Percentiles rank a stretch among this genome's conserved stretches.
Conservation (phyloP, 92 coral and sea anemone genomes). For the Pocillopora grandis region DNA sequence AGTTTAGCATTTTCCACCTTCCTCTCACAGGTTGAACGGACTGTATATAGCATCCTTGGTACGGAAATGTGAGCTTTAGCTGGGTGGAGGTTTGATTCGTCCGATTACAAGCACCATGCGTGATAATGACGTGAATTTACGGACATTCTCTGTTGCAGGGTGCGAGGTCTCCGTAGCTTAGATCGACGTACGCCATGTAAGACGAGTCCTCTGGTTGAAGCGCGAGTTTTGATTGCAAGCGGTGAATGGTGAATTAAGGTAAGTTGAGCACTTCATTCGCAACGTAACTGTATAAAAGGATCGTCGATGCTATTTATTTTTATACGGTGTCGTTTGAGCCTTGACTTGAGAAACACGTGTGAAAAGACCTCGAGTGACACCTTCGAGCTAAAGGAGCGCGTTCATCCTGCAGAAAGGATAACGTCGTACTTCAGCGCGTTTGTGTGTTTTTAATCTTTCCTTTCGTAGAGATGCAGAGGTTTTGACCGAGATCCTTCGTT, state of each 20-base stretch:
- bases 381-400: conserved; percentile 17
- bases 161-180: conserved; percentile 24
- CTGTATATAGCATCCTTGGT: conserved; percentile 80
- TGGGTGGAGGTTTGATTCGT: conserved; percentile 57
- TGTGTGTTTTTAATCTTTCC: conserved; percentile 10
- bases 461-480: conserved; percentile 8
- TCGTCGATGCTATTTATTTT: conserved; percentile 81
- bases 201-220: conserved; percentile 89
- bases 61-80: conserved; percentile 68
- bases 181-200: conserved; percentile 68
- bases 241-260: conserved; percentile 99
- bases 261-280: conserved; percentile 99
- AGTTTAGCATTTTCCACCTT: conserved; percentile 88
- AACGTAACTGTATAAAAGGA: conserved; percentile 88
- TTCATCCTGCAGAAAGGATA: conserved; percentile 9
- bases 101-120: conserved; percentile 35
- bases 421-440: neutral
- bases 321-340: conserved; percentile 69
- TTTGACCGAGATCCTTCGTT: conserved; percentile 2
- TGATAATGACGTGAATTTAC: conserved; percentile 58
- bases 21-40: conserved; percentile 77
- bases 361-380: conserved; percentile 46
- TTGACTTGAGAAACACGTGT: conserved; percentile 88
- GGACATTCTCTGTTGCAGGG: conserved; percentile 71
- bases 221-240: conserved; percentile 99